Base-by-base conservation (phyloP, 2,797 vertebrate species). In the Poeciliopsis infans region DNA sequence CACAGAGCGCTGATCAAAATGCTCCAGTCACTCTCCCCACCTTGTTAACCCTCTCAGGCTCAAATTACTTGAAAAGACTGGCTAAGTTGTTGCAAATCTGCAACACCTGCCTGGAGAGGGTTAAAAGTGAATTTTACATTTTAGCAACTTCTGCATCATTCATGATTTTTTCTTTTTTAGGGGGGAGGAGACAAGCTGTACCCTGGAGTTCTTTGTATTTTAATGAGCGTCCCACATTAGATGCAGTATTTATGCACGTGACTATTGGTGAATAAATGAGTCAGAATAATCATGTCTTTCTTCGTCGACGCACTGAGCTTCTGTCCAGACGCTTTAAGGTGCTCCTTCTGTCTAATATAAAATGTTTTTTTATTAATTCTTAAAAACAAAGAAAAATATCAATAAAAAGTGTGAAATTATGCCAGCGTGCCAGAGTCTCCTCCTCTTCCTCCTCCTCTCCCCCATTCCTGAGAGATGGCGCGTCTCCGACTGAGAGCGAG, bases 91-190 rank as follows among this genome's bases (percentile, higher is more conserved):
- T n/a, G n/a, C n/a, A n/a, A n/a, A n/a, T n/a, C n/a, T n/a, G n/a
- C n/a, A n/a, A n/a, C n/a, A n/a, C n/a, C n/a, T n/a, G n/a, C n/a
- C n/a, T n/a, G n/a, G n/a, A n/a, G n/a, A n/a, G n/a, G n/a, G n/a
- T n/a, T 85, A 72, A 82, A 84, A 73, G 41, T 4, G 78, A 77
- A 80, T 79, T 82, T 72, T n/a, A 57, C 74, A 74, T 85, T 87
- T 77, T 25, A 80, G 76, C 77, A 11, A 49, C 47, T 41, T 6
- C 45, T 86, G 15, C 83, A 87, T 87, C 36, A 81, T 86, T 78
- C 13, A 87, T 86, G 41, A 85, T 68, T 83, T 64, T 61, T 59
- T 80, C 25, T 49, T 5, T 31, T 49, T 5, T 0, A 1, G 0
- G 20, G 49, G 18, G 7, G 20, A 6, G 47, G 0, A 16, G 5